phyloP scores from a whole-genome alignment of 1,140 invertebrate species.

The Stenopsyche tienmushanensis region DNA sequence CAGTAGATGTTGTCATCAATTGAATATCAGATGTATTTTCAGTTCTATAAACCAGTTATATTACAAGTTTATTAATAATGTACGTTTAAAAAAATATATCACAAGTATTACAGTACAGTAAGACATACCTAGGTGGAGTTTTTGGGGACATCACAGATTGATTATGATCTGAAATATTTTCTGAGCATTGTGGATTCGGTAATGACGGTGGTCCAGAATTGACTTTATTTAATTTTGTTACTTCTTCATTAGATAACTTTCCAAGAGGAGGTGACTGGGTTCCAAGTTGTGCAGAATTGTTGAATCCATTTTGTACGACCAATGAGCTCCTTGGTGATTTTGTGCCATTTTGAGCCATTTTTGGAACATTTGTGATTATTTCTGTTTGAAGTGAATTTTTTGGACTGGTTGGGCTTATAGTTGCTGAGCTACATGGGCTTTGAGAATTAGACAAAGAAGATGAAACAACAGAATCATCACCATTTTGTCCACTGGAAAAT shows the following conservation, averaged over 20 bases:
- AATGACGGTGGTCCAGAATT: constrained; percentile 26
- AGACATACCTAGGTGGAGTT: too few relatives aligned
- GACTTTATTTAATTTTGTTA: constrained; percentile 36
- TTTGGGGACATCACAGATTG: too few relatives aligned
- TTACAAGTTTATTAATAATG: too few relatives aligned
- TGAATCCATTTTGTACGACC: constrained; percentile 25
- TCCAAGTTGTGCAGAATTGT: neutral
- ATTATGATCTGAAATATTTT: constrained; percentile 8
- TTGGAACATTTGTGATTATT: constrained; percentile 21
- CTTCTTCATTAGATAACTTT: constrained; percentile 20
- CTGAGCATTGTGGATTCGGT: constrained; percentile 24
- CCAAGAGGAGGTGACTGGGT: constrained; percentile 6
- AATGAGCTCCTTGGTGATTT: constrained; percentile 36
- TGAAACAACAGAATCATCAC: neutral
- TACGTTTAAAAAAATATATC: too few relatives aligned
- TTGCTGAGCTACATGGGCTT: constrained; percentile 30
- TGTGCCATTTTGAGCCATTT: constrained; percentile 17
- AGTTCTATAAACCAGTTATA: too few relatives aligned
- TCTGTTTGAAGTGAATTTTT: constrained; percentile 31
- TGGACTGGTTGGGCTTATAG: constrained; percentile 35
- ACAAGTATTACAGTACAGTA: too few relatives aligned
- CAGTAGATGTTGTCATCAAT: too few relatives aligned
- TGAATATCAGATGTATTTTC: too few relatives aligned
- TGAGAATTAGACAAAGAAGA: constrained; percentile 9
- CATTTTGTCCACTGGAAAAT: constrained; percentile 21